A percentile compares a stretch with the other conserved stretches of the same genome.
phyloP scores from a whole-genome alignment of 2,888 invertebrate genomes.

The Caenorhabditis becei region DNA sequence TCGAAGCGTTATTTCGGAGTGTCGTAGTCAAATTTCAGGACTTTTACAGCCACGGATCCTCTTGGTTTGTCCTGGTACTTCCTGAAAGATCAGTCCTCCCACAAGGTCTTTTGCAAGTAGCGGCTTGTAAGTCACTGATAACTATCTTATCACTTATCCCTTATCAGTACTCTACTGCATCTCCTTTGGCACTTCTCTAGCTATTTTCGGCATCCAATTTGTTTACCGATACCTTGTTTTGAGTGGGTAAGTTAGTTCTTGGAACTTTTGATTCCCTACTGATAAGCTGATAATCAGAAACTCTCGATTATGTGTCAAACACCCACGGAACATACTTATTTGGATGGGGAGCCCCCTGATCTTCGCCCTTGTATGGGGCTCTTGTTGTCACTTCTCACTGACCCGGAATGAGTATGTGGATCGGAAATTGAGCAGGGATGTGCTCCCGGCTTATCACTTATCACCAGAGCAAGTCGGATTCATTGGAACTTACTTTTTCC shows the following conservation, averaged over 20 bases:
- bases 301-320: too few species aligned
- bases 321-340: not conserved
- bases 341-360: not conserved
- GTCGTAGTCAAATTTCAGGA: slow-evolving; percentile 1
- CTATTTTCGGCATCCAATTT: not conserved
- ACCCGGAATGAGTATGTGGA: slow-evolving; percentile 9
- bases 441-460: not conserved
- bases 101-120: not conserved
- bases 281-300: not conserved
- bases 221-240: not conserved
- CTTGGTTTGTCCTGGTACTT: not conserved
- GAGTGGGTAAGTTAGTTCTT: not conserved
- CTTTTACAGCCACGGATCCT: not conserved
- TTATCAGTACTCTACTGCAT: not conserved
- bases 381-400: not conserved
- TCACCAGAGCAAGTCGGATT: not conserved
- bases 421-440: not conserved
- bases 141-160: not conserved
- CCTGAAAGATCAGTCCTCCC: not conserved
- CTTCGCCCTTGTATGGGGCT: not conserved
- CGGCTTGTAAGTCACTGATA: not conserved
- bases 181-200: not conserved
- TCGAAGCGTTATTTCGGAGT: too few species aligned
- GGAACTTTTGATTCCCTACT: not conserved
- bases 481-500: not conserved